Base-by-base conservation (phyloP, 2,113 vertebrate genomes). In the Solea senegalensis region DNA sequence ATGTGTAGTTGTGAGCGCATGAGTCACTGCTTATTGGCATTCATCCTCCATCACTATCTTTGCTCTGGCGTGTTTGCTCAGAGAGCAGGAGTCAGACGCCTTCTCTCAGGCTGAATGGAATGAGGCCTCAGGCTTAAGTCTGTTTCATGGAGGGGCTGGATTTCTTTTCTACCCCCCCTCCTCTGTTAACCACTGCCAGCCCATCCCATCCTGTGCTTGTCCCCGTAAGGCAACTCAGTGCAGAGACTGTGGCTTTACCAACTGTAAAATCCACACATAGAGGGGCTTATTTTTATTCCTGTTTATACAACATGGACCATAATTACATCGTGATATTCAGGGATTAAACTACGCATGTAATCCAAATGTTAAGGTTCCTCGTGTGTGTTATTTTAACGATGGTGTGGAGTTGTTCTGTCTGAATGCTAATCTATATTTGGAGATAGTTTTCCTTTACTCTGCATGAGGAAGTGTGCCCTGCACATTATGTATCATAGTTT, bases 21-120 rank as follows among this genome's bases (percentile, higher is more conserved):
- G 82, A 77, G 67, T 82, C 72, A 81, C 67, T 28, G 68, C 78
- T 70, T 80, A 88, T 86, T 89, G 86, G 86, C 86, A 91, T 92
- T 90, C 81, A 66, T 41, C 75, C 68, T 84, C 82, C 69, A 59
- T 87, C 76, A 64, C 84, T 84, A 46, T 78, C 86, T 78, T 68
- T 78, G 76, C 79, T 85, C 45, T 27, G 58, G 78, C 58, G 52
- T 89, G 87, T 92, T 92, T 92, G 82, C 77, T 82, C 73, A 74
- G 85, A 80, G 81, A 85, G 73, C 84, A 57, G 34, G 56, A 73
- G 76, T 72, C 50, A 46, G 74, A 60, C 79, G 74, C 64, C 74
- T 68, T 68, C 69, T 82, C 58, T 41, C 50, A 11, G 70, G 70
- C 78, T 88, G 86, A 92, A 89, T 89, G 78, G 59, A 83, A 54